Base-by-base conservation (phyloP, 2,113 vertebrate genomes). In the Dipodomys spectabilis region DNA sequence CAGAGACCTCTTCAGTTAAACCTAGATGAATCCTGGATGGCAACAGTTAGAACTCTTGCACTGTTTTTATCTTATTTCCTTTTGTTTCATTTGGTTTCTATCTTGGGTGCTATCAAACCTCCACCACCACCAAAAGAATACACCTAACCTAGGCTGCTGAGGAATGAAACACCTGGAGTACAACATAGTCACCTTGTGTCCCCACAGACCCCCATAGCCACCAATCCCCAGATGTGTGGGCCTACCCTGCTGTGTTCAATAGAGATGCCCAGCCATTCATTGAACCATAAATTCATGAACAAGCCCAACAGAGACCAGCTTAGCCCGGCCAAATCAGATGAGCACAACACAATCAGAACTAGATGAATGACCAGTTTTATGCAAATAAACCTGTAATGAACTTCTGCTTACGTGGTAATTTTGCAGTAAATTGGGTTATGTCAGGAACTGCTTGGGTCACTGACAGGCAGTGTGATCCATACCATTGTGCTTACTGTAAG, bases 61-160 rank as follows among this genome's bases (percentile, higher is more conserved):
- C 32, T 74, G n/a, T 20, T 77, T 77, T 75, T 68, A 18, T 16
- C 53, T 57, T 57, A 57, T 57, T 57, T 57, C 53, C 53, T 19
- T 79, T 74, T 67, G n/a, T 57, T 85, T 72, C 77, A 35, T n/a
- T 88, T 88, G 32, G 53, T 28, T 79, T 68, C 67, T 83, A 80
- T 44, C 15, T 22, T 25, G 25, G 57, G 57, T 78, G 22, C 20
- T 82, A 28, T 81, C 7, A 12, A 69, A 60, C 2, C 22, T 30
- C 49, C 18, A 60, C n/a, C 20, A 81, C 12, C 20, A 71, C 49
- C 35, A 45, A 86, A 77, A 30, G 49, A 85, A 57, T 8, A 74
- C 35, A 5, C 6, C 9, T 25, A 5, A 27, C 19, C 44, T 44
- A 57, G 44, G 25, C 13, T n/a, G 12, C 77, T 68, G n/a, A n/a